Percentiles rank a stretch among this genome's conserved stretches.
Conservation (phyloP, 2,113 vertebrate genomes). For the Eurystomus gularis region DNA sequence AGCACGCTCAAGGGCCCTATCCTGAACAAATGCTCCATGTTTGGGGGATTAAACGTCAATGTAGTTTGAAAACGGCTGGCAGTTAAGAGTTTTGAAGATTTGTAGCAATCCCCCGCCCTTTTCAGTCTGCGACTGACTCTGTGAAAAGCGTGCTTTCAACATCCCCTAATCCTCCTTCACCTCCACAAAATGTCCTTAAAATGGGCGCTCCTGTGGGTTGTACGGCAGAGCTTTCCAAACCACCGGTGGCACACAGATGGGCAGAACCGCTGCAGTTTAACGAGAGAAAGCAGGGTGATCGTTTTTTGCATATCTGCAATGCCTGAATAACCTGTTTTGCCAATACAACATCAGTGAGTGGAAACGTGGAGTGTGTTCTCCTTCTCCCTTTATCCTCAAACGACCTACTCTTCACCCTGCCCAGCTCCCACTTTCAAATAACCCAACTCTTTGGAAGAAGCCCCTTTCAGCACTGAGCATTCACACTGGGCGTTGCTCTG, state of each 20-base stretch:
- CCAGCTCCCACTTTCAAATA: background rate
- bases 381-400: conserved; percentile 2
- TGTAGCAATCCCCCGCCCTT: background rate
- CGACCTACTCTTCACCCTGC: background rate
- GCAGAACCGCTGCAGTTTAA: background rate
- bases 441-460: background rate
- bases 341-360: background rate
- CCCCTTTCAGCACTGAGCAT: background rate
- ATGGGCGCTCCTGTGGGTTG: background rate
- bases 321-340: conserved; percentile 47
- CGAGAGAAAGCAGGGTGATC: background rate
- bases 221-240: background rate
- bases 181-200: conserved; percentile 12
- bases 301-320: background rate
- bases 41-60: background rate
- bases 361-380: background rate
- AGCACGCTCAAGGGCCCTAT: conserved; percentile 29
- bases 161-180: conserved; percentile 20
- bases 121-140: background rate
- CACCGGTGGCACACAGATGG: background rate
- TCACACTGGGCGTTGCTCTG: background rate
- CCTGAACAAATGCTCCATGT: conserved; percentile 1
- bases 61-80: background rate
- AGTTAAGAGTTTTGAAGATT: background rate
- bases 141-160: background rate